Base-by-base conservation (phyloP, 2,888 invertebrate species). In the Acholoe squamosa region DNA sequence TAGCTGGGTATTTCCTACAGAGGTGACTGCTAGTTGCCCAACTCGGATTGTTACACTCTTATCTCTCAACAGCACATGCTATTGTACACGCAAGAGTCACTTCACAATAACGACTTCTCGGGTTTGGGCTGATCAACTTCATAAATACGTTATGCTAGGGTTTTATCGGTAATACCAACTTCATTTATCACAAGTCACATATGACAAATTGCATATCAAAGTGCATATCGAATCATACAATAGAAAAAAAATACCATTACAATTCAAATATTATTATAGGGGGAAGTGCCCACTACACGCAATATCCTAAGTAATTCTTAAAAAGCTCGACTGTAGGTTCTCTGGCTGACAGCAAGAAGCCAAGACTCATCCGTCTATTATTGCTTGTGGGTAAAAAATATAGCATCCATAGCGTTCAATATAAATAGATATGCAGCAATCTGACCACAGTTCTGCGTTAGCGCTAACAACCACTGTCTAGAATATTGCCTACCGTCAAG, bases 171-270 rank as follows among this genome's bases (percentile, higher is more conserved):
- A 86, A 86, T 86, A 86, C 86, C 52, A 86, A 86, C 54, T 86
- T 86, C 54, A 28, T 86, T 86, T 86, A 86, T 54, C 52, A 86
- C 52, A 86, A 86, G 25, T 86, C 86, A 86, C 86, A 86, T 25
- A 54, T 86, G 54, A 86, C 86, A 86, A n/a, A 86, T 86, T 86
- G 86, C 86, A 86, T 86, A 86, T 86, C 56, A 86, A 86, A 86
- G 86, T 86, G 86, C 86, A 86, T 86, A 86, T 86, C 86, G 54
- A 86, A 86, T 86, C 56, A 28, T 54, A 86, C 56, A 52, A 86
- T 86, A 54, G 86, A 54, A 28, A 54, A 86, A 86, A 86, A 52
- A 86, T 86, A 86, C 19, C 52, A 86, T 86, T 86, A 86, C 52
- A 86, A 16, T 16, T 54, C 19, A 54, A 54, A 34, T 80, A 71